Base-by-base conservation (phyloP, 2,888 invertebrate genomes). In the Caenorhabditis sp. region DNA sequence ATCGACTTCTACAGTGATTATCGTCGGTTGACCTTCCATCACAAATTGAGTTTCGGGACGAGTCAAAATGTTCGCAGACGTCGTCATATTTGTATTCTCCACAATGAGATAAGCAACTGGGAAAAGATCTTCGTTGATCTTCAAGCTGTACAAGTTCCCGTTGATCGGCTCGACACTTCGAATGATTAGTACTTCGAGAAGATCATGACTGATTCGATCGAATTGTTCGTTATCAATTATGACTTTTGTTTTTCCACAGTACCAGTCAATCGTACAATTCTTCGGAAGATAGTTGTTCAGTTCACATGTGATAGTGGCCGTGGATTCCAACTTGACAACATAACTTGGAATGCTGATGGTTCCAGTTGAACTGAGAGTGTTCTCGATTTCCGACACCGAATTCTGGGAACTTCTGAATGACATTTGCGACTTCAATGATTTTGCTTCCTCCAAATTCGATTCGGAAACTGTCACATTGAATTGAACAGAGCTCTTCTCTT, bases 231-330 rank as follows among this genome's bases (percentile, higher is more conserved):
- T 84, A 31, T 80, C 69, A 56, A 85, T 82, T 4, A 76, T 74
- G 0, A 91, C 70, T 56, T 85, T 85, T 24, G 89, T 75, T 63
- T 90, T 89, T 10, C 90, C 91, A 58, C 88, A 84, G 51, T 80
- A 90, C 91, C 91, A 91, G 16, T 89, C 88, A 59, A 91, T 90
- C 2, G 75, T 64, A 41, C 85, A 80, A 66, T 89, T 73, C 59
- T 88, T 83, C n/a, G 87, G 88, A n/a, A 88, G 81, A 64, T 87
- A 89, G 61, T 88, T 90, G 80, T 91, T 90, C 49, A 92, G 82
- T 61, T 92, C 92, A 72, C 92, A 92, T 2, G 91, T 92, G 59
- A 92, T 92, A 0, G 90, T 89, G 0, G 92, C 92, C 0, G 91
- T 92, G 0, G 90, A 89, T 49, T 89, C 90, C 61, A 87, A 73